Conservation (phyloP, 2,113 vertebrate species). For the Osmerus eperlanus region DNA sequence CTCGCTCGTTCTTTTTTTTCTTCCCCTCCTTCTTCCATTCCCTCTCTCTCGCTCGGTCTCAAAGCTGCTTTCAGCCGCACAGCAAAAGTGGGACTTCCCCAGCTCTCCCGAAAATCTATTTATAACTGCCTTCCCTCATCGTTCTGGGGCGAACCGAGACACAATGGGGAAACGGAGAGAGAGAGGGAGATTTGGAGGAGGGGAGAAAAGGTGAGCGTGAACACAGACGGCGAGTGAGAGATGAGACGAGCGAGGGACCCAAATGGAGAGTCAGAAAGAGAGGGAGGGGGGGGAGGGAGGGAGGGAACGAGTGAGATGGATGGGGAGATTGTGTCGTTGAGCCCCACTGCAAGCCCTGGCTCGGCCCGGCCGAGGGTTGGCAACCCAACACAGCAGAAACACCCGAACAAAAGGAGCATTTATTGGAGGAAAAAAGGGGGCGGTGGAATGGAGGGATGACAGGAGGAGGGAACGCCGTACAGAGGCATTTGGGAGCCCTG, state of each 20-base stretch:
- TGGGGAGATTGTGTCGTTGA: conserved; percentile 16
- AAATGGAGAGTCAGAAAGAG: not conserved
- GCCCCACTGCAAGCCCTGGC: conserved; percentile 33
- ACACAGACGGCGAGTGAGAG: not conserved
- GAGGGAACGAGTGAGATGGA: conserved; percentile 1
- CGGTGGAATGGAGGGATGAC: conserved; percentile 21
- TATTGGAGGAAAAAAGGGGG: conserved; percentile 59
- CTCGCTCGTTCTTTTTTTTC: conserved; percentile 1
- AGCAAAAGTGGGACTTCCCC: conserved; percentile 25
- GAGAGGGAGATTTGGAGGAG: not conserved
- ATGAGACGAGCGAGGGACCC: not conserved
- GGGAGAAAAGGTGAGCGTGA: not conserved
- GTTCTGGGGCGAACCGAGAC: conserved; percentile 29
- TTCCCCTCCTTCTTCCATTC: not conserved
- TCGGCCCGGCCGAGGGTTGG: conserved; percentile 40
- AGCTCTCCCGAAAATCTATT: conserved; percentile 43
- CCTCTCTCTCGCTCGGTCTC: conserved; percentile 16
- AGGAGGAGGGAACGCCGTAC: conserved; percentile 56
- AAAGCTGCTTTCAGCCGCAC: not conserved
- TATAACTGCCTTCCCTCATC: conserved; percentile 30
- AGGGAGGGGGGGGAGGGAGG: not conserved
- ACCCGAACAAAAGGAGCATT: conserved; percentile 71
- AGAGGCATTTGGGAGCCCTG: conserved; percentile 61
- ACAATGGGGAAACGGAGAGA: conserved; percentile 31
- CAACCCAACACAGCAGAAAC: conserved; percentile 55